Evolutionary conservation across 2,113 vertebrate genomes (phyloP), one percentile per base, ranked within the genome.

Genomic region (Chitala chitala): DNA sequence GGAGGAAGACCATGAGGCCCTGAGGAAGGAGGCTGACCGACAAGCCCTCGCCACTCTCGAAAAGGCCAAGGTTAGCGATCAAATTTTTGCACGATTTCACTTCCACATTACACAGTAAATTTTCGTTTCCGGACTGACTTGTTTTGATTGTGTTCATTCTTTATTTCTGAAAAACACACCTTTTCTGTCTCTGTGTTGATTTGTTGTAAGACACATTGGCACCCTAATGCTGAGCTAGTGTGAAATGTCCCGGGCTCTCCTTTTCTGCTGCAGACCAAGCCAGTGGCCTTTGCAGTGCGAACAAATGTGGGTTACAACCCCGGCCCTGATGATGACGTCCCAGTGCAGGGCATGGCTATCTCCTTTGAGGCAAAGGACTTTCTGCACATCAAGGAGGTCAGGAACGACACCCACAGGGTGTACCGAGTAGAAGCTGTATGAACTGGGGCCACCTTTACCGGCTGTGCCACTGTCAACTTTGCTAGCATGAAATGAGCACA

Each of bases 281-380:
- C 96, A 0, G 96, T 98, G 81, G 96, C 96, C 0, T 98, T 98
- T 81, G 96, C 96, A 0, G 95, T 98, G 71, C 81, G 96, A 85
- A 98, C 96, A 38, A 98, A 98, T 15, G 96, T 98, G 0, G 94
- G 96, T 66, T 98, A 98, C 86, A 98, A 96, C 84, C 94, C 95
- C 0, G 94, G 94, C 1, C 94, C 93, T 26, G 90, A 83, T 1
- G 96, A 98, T 77, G 96, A 98, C 2, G 89, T 96, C 46, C 96
- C 96, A 0, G 95, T 98, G 79, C 94, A 96, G 85, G 96, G 96
- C 82, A 90, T 98, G 92, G 94, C 94, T 87, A 96, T 98, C 83
- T 95, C 95, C 84, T 98, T 98, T 8, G 96, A 98, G 89, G 89
- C 95, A 88, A 98, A 95, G 89, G 96, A 98, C 78, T 98, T 98